phyloP scores from a whole-genome alignment of 2,888 invertebrate genomes.

The Corythucha ciliata region DNA sequence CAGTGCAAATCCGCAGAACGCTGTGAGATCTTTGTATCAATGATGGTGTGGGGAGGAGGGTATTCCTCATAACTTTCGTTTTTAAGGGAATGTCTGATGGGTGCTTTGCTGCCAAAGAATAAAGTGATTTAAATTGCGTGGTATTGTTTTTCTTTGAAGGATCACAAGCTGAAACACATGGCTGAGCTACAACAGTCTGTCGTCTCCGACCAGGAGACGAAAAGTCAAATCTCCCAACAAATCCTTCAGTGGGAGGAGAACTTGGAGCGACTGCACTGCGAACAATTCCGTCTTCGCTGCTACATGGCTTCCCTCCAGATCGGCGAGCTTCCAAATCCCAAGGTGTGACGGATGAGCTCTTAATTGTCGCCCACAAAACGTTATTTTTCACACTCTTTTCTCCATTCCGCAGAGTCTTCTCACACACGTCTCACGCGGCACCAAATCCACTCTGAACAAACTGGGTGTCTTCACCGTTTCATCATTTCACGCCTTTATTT shows the following conservation, averaged over 20 bases:
- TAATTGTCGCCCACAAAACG: neutral
- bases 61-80: neutral
- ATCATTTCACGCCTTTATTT: constrained; percentile 95
- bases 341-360: constrained; percentile 50
- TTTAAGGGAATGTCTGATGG: neutral
- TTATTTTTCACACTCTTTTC: constrained; percentile 14
- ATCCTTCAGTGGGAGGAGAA: constrained; percentile 96
- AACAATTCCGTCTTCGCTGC: constrained; percentile 90
- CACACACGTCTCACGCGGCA: constrained; percentile 88
- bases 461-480: constrained; percentile 96
- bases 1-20: neutral
- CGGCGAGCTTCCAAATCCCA: constrained; percentile 92
- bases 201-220: constrained; percentile 82
- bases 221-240: constrained; percentile 85
- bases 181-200: constrained; percentile 97
- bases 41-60: neutral
- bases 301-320: constrained; percentile 95
- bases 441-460: constrained; percentile 88
- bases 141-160: constrained; percentile 52
- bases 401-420: constrained; percentile 69
- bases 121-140: neutral
- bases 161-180: constrained; percentile 95
- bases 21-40: neutral
- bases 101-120: no score
- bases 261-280: constrained; percentile 88